phyloP scores from a whole-genome alignment of 2,113 vertebrate species.

The Sceloporus undulatus region DNA sequence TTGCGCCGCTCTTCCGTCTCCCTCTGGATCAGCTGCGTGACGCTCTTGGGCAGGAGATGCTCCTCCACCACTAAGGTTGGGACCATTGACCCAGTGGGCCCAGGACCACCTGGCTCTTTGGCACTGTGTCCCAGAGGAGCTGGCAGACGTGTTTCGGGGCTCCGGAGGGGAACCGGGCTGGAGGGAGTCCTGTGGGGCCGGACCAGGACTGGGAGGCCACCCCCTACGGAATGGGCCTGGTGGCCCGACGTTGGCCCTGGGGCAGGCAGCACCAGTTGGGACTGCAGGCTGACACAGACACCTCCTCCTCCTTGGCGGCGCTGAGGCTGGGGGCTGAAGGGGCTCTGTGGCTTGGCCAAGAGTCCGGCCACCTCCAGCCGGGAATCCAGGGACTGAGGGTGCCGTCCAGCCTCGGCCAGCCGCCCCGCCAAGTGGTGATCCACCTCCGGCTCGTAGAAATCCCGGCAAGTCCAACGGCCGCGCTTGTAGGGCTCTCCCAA shows the following conservation, averaged over 20 bases:
- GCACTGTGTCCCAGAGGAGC: neutral
- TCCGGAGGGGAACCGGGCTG: neutral
- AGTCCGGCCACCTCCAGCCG: conserved; percentile 71
- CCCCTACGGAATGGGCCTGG: conserved; percentile 65
- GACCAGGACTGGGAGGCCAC: conserved; percentile 51
- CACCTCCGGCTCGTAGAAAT: conserved; percentile 80
- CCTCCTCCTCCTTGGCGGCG: conserved; percentile 36
- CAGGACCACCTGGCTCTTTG: no score
- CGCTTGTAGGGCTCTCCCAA: conserved; percentile 80
- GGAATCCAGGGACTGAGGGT: conserved; percentile 86
- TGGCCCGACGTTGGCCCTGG: neutral
- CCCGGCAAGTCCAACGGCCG: conserved; percentile 88
- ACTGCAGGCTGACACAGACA: conserved; percentile 18
- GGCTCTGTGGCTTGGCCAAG: conserved; percentile 41
- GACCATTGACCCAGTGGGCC: neutral
- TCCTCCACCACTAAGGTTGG: neutral
- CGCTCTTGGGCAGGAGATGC: neutral
- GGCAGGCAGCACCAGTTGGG: conserved; percentile 64
- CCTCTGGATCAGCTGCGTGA: conserved; percentile 16
- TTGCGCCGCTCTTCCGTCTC: conserved; percentile 65
- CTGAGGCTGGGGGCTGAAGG: conserved; percentile 25
- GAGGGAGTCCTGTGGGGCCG: conserved; percentile 18
- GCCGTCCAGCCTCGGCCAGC: conserved; percentile 81
- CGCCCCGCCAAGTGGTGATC: conserved; percentile 70
- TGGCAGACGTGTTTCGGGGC: conserved; percentile 22